Percentiles rank a stretch among this genome's conserved stretches.
These are phyloP conservation scores for Plectus sambesii DNA, from an alignment of 1,140 invertebrate species.

Conservation along the genomic window DNA sequence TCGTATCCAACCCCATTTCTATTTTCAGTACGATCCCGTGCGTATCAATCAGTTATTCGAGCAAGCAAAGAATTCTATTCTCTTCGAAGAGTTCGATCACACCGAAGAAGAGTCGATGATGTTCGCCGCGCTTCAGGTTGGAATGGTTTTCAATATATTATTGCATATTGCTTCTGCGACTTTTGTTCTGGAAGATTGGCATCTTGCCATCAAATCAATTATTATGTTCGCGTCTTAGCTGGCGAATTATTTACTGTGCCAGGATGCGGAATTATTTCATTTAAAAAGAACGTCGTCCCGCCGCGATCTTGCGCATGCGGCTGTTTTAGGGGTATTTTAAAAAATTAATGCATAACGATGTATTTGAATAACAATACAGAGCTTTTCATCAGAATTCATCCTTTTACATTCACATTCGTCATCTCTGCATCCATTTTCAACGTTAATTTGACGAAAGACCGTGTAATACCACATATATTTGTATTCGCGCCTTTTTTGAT, in stretches of 20 bases:
- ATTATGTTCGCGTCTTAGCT: not conserved
- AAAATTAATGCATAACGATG: not conserved
- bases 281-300: too few species aligned
- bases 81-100: slow-evolving; percentile 94
- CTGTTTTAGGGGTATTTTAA: not conserved
- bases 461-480: too few species aligned
- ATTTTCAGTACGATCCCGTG: slow-evolving; percentile 65
- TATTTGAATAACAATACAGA: not conserved
- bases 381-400: too few species aligned
- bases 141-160: not conserved
- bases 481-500: too few species aligned
- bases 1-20: slow-evolving; percentile 15
- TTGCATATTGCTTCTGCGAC: too few species aligned
- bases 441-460: too few species aligned
- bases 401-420: too few species aligned
- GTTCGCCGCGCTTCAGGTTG: slow-evolving; percentile 81
- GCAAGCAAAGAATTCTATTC: slow-evolving; percentile 92
- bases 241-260: not conserved
- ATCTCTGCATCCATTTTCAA: too few species aligned
- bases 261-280: too few species aligned
- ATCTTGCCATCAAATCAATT: not conserved
- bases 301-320: too few species aligned
- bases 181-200: slow-evolving; percentile 1
- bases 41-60: slow-evolving; percentile 98
- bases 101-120: slow-evolving; percentile 98